Conservation (phyloP, 2,888 invertebrate genomes). For the Tachina grossa region DNA sequence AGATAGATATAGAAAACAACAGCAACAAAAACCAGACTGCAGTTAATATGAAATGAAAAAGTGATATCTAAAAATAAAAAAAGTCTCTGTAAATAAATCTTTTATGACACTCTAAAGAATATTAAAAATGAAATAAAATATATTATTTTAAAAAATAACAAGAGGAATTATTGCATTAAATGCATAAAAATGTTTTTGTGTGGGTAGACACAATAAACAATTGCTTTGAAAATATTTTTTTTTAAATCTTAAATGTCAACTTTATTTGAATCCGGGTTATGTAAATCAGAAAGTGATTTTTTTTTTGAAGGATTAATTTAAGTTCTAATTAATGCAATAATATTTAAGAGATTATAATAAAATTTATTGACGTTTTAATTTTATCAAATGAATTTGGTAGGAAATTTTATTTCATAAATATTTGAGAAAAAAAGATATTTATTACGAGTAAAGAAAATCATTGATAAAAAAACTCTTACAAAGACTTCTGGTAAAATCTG, state of each 20-base stretch:
- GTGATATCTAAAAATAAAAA: constrained; percentile 9
- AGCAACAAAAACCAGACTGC: constrained; percentile 14
- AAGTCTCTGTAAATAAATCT: constrained; percentile 47
- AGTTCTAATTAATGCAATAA: neutral
- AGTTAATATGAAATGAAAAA: constrained; percentile 50
- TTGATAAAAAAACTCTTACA: too few relatives aligned
- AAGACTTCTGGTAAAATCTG: too few relatives aligned
- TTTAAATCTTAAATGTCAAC: neutral
- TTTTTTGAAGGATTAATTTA: neutral
- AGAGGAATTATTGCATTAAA: constrained; percentile 25
- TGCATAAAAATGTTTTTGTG: neutral
- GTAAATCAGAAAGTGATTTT: neutral
- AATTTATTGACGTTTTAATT: neutral
- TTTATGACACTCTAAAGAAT: constrained; percentile 49
- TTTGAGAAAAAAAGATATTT: too few relatives aligned
- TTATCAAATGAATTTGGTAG: too few relatives aligned
- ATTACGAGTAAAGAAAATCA: too few relatives aligned
- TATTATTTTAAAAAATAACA: constrained; percentile 19
- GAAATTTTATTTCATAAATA: too few relatives aligned
- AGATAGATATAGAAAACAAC: too few relatives aligned
- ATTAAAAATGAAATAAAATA: neutral
- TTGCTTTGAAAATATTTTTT: constrained; percentile 9
- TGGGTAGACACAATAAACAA: neutral
- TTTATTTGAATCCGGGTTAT: neutral
- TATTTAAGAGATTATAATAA: neutral